These are phyloP conservation scores for Aix galericulata DNA, from an alignment of 2,113 vertebrate genomes.

Conservation along the genomic window DNA sequence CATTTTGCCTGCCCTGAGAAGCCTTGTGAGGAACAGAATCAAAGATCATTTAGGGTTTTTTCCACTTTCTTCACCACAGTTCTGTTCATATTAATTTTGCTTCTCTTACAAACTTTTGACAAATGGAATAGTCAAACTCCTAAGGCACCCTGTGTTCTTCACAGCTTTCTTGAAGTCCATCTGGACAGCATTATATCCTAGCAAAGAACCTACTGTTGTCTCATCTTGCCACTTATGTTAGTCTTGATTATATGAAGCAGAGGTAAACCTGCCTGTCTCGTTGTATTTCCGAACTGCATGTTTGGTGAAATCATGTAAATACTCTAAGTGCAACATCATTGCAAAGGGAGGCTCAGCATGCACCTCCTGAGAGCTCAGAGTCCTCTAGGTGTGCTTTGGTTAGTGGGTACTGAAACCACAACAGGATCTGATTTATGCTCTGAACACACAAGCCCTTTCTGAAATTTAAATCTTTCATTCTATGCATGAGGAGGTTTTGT, in stretches of 20 bases:
- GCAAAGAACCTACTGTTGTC: not conserved
- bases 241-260: not conserved
- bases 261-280: not conserved
- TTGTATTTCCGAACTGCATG: not conserved
- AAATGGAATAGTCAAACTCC: not conserved
- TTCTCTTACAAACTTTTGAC: not conserved
- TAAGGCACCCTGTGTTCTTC: conserved; percentile 8
- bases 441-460: not conserved
- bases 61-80: not conserved
- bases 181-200: conserved; percentile 8
- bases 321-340: not conserved
- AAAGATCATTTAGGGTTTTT: not conserved
- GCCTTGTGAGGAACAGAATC: not conserved
- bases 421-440: not conserved
- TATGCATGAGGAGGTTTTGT: not conserved
- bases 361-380: not conserved
- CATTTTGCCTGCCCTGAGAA: conserved; percentile 22
- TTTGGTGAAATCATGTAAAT: not conserved
- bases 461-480: not conserved
- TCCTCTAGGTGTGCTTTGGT: not conserved
- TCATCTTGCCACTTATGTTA: not conserved
- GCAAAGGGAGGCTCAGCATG: accelerated
- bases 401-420: not conserved
- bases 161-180: conserved; percentile 47
- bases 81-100: conserved; percentile 20